These are phyloP conservation scores for Marmota flaviventris DNA, from an alignment of 2,113 vertebrate genomes.

Conservation along the genomic window DNA sequence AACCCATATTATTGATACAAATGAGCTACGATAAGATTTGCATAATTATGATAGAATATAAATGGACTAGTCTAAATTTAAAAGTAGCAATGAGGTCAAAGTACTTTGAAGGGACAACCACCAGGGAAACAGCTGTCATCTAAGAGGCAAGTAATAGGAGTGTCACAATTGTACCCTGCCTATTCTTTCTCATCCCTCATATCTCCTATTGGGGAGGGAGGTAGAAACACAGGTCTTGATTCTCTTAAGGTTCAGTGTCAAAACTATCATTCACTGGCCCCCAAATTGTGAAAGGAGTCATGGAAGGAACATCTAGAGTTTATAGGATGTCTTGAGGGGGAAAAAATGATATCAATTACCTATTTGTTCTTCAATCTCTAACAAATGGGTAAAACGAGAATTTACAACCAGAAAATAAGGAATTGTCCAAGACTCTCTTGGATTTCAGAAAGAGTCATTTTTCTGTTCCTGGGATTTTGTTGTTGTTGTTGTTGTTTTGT, in stretches of 20 bases:
- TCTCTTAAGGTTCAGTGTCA: background rate
- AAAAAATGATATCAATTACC: background rate
- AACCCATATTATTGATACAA: conserved; percentile 50
- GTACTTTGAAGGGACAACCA: background rate
- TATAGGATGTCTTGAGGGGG: background rate
- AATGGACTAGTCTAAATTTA: conserved; percentile 6
- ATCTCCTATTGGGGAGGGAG: rapidly evolving
- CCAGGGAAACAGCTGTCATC: background rate
- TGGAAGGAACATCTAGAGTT: background rate
- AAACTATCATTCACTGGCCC: background rate
- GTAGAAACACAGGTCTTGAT: background rate
- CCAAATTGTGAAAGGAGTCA: background rate
- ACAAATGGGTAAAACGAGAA: background rate
- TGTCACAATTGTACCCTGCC: background rate
- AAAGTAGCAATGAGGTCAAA: conserved; percentile 59
- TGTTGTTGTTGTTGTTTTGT: too few species aligned
- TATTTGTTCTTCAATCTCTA: background rate
- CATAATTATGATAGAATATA: background rate
- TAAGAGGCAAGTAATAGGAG: background rate
- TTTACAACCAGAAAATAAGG: background rate
- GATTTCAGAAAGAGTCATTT: background rate
- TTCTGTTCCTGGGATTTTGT: background rate
- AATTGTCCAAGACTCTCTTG: background rate
- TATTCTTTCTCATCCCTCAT: too few species aligned
- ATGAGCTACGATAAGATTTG: background rate